Percentiles rank a stretch among this genome's conserved stretches.
phyloP scores from a whole-genome alignment of 1,140 invertebrate species.

The Bombus confusus region DNA sequence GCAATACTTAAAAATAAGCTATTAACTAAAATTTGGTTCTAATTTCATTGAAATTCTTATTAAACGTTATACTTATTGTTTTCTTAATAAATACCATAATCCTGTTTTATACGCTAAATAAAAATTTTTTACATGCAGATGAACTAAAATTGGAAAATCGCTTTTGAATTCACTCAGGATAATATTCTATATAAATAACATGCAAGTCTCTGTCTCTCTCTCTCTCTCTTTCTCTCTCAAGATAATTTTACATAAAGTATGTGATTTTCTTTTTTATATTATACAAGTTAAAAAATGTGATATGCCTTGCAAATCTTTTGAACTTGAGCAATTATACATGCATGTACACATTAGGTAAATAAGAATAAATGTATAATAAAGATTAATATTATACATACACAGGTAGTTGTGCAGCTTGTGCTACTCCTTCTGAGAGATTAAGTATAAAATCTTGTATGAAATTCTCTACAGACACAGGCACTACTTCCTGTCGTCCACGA shows the following conservation, averaged over 20 bases:
- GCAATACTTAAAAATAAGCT: neutral
- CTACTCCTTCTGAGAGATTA: constrained; percentile 81
- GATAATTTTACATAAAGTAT: neutral
- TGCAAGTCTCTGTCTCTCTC: neutral
- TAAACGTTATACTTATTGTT: neutral
- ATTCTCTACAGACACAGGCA: constrained; percentile 81
- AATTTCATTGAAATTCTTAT: neutral
- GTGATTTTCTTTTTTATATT: neutral
- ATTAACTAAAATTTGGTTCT: neutral
- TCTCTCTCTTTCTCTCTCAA: neutral
- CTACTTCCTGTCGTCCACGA: constrained; percentile 51
- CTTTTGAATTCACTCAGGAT: constrained; percentile 45
- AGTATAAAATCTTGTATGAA: constrained; percentile 85
- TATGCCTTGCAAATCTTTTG: neutral
- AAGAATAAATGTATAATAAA: neutral
- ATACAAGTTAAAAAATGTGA: neutral
- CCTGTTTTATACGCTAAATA: neutral
- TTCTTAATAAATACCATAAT: neutral
- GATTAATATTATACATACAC: constrained; percentile 76
- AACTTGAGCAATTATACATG: neutral
- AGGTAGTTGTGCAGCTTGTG: constrained; percentile 75
- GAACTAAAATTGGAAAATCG: constrained; percentile 8
- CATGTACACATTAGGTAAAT: neutral
- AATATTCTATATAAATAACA: constrained; percentile 3
- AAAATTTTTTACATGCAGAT: neutral